Evolutionary conservation across 1,140 invertebrate genomes (phyloP).

Genomic region (Hermetia illucens): DNA sequence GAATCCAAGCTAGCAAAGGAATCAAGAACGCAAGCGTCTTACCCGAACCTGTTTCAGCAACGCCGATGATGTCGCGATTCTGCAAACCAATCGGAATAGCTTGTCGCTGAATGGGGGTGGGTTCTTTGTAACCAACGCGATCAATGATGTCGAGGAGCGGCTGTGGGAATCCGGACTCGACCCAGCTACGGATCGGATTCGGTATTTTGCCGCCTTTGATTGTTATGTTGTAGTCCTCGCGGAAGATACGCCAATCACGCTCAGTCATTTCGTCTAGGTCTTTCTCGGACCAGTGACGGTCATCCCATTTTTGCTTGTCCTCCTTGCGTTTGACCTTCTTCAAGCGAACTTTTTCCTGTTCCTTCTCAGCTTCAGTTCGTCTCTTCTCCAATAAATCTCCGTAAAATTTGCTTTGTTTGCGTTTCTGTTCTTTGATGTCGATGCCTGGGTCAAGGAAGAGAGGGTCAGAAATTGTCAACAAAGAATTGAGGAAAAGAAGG

Average conservation of each 20-base stretch:
- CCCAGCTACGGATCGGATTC: conserved; percentile 90
- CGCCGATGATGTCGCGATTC: conserved; percentile 98
- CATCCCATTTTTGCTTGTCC: conserved; percentile 98
- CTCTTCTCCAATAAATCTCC: conserved; percentile 90
- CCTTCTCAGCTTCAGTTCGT: conserved; percentile 92
- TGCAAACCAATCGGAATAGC: conserved; percentile 98
- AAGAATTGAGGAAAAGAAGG: conserved; percentile 1
- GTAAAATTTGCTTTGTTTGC: conserved; percentile 97
- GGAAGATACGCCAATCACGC: conserved; percentile 98
- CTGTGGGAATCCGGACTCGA: conserved; percentile 80
- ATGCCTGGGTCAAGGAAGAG: conserved; percentile 43
- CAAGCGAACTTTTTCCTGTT: conserved; percentile 87
- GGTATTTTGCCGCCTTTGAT: conserved; percentile 97
- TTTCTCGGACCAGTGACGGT: conserved; percentile 98
- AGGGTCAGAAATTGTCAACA: neutral
- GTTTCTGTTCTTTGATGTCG: conserved; percentile 93
- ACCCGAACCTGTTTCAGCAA: conserved; percentile 96
- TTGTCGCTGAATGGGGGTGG: conserved; percentile 97
- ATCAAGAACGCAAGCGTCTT: conserved; percentile 98
- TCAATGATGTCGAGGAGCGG: conserved; percentile 93
- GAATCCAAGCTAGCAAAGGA: conserved; percentile 95
- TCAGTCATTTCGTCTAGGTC: conserved; percentile 91
- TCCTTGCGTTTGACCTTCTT: conserved; percentile 92
- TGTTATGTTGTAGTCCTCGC: conserved; percentile 98
- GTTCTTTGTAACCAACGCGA: conserved; percentile 92